Conservation (phyloP, 1,140 invertebrate genomes). For the Zaprionus kolodkinae region DNA sequence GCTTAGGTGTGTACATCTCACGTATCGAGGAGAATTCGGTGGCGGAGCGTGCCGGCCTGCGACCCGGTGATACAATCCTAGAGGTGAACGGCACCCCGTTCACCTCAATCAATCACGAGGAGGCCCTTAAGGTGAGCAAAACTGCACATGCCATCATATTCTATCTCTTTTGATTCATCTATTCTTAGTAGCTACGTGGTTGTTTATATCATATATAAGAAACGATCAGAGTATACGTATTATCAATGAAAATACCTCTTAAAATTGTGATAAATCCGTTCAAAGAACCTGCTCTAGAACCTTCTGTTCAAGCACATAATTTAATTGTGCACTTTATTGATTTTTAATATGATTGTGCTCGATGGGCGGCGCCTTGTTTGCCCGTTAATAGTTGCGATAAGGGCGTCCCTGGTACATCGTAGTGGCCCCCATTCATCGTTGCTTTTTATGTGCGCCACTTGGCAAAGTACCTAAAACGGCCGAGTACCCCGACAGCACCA, state of each 20-base stretch:
- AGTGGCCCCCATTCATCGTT: conserved; percentile 48
- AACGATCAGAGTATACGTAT: conserved; percentile 69
- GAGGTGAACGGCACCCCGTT: conserved; percentile 95
- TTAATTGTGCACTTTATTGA: conserved; percentile 81
- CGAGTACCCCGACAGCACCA: background rate
- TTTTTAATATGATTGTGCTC: conserved; percentile 75
- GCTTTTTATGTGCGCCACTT: conserved; percentile 69
- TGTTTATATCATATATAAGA: conserved; percentile 49
- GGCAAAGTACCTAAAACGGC: conserved; percentile 58
- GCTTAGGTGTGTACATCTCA: conserved; percentile 94
- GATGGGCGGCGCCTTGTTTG: conserved; percentile 55
- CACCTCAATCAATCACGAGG: conserved; percentile 93
- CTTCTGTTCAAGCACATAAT: conserved; percentile 59
- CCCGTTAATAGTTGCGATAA: conserved; percentile 74
- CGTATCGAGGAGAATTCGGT: conserved; percentile 94
- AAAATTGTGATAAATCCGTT: background rate
- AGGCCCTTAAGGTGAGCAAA: conserved; percentile 92
- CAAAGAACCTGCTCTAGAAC: background rate
- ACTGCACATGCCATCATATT: conserved; percentile 20
- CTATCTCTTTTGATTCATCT: conserved; percentile 50
- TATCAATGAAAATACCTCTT: background rate
- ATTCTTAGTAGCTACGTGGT: conserved; percentile 62
- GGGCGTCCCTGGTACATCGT: conserved; percentile 38
- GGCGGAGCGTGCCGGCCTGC: conserved; percentile 92
- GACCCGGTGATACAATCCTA: conserved; percentile 94